Conservation (phyloP, 2,888 invertebrate genomes). For the Keiferia lycopersicella region DNA sequence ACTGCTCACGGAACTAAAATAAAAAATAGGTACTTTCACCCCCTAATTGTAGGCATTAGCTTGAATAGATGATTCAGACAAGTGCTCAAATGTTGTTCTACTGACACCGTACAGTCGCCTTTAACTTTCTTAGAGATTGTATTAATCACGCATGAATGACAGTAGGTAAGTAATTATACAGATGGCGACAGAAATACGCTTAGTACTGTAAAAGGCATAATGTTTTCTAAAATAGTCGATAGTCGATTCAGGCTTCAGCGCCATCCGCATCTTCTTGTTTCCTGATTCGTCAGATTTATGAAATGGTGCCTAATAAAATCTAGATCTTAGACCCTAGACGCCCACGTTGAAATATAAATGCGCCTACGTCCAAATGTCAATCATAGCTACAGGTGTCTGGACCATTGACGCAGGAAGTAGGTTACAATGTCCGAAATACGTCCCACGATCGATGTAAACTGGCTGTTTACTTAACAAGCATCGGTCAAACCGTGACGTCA, state of each 20-base stretch:
- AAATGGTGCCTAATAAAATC: no score
- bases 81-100: conserved; percentile 44
- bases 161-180: background rate
- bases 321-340: no score
- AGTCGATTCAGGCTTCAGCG: no score
- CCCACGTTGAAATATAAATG: background rate
- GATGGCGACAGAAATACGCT: no score
- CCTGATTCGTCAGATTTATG: no score
- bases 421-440: conserved; percentile 25
- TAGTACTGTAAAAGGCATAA: no score
- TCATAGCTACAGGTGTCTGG: background rate
- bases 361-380: background rate
- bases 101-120: conserved; percentile 27
- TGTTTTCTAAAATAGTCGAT: no score
- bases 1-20: conserved; percentile 54
- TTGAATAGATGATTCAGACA: conserved; percentile 56
- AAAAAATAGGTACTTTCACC: conserved; percentile 64
- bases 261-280: no score
- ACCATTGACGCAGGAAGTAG: conserved; percentile 18
- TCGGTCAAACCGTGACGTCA: conserved; percentile 11
- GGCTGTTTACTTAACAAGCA: conserved; percentile 17
- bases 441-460: conserved; percentile 11
- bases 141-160: conserved; percentile 45
- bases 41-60: conserved; percentile 63
- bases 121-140: conserved; percentile 46